A percentile compares a stretch with the other conserved stretches of the same genome.
phyloP scores from a whole-genome alignment of 2,797 vertebrate species.

The Periophthalmus magnuspinnatus region DNA sequence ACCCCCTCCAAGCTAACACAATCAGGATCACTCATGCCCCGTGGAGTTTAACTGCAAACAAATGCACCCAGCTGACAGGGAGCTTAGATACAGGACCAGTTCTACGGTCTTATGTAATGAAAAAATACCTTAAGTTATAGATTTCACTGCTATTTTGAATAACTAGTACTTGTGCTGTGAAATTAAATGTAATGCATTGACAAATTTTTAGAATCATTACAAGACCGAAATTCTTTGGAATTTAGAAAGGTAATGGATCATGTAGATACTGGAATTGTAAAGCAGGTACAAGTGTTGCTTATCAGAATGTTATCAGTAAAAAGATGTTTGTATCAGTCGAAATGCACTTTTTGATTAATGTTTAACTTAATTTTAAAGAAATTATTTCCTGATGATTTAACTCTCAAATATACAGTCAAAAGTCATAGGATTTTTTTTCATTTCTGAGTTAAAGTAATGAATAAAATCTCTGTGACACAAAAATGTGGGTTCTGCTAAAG shows the following conservation, averaged over 20 bases:
- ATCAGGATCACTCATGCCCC: conserved; percentile 67
- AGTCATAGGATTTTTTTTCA: neutral
- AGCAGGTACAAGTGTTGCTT: no score
- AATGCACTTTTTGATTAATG: no score
- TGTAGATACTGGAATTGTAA: no score
- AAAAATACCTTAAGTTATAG: neutral
- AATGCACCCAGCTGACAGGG: conserved; percentile 63
- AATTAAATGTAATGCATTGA: no score
- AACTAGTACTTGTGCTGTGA: no score
- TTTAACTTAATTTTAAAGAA: no score
- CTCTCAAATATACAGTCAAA: neutral
- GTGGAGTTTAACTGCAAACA: conserved; percentile 71
- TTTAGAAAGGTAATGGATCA: no score
- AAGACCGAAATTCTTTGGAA: no score
- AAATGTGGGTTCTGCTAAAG: conserved; percentile 37
- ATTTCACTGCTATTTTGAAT: neutral
- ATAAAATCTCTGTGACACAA: conserved; percentile 24
- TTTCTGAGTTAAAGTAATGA: conserved; percentile 16
- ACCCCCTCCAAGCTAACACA: conserved; percentile 68
- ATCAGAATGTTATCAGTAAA: no score
- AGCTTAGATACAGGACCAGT: conserved; percentile 69
- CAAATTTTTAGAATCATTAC: no score
- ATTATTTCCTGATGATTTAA: neutral
- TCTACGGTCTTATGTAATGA: neutral
- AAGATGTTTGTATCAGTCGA: no score